Conservation (phyloP, 2,113 vertebrate genomes). For the Symphodus melops region DNA sequence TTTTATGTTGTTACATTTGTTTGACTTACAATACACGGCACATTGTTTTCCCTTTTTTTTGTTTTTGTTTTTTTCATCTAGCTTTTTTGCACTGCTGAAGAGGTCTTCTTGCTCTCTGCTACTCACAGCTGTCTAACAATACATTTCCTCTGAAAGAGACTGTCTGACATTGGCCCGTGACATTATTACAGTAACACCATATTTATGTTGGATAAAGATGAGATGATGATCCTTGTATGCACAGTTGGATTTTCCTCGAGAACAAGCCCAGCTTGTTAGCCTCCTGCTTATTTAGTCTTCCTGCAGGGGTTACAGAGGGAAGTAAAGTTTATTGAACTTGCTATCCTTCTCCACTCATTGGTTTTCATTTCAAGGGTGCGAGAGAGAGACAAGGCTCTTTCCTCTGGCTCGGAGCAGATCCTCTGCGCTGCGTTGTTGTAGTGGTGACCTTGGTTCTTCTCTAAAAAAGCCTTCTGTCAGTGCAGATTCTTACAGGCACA, state of each 20-base stretch:
- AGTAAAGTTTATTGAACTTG: constrained; percentile 69
- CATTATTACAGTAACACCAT: constrained; percentile 14
- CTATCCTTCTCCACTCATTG: constrained; percentile 50
- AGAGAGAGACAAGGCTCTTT: constrained; percentile 48
- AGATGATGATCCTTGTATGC: constrained; percentile 9
- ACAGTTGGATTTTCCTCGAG: constrained; percentile 24
- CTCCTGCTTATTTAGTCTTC: constrained; percentile 23
- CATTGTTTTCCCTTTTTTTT: not conserved
- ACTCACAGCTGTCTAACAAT: constrained; percentile 20
- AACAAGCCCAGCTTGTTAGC: constrained; percentile 14
- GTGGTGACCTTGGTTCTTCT: constrained; percentile 70
- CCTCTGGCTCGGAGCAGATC: constrained; percentile 54
- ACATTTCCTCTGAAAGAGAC: constrained; percentile 12
- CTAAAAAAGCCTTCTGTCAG: constrained; percentile 63
- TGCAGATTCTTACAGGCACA: constrained; percentile 60
- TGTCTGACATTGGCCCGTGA: not conserved
- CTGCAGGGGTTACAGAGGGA: constrained; percentile 43
- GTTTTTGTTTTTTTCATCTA: not conserved
- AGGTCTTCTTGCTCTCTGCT: constrained; percentile 4
- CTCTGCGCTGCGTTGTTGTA: constrained; percentile 63
- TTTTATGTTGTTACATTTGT: too few relatives aligned
- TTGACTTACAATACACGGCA: too few relatives aligned
- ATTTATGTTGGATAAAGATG: constrained; percentile 17
- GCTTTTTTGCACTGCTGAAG: not conserved
- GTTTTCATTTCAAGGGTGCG: constrained; percentile 67